phyloP scores from a whole-genome alignment of 2,113 vertebrate species.

The Prunella himalayana region DNA sequence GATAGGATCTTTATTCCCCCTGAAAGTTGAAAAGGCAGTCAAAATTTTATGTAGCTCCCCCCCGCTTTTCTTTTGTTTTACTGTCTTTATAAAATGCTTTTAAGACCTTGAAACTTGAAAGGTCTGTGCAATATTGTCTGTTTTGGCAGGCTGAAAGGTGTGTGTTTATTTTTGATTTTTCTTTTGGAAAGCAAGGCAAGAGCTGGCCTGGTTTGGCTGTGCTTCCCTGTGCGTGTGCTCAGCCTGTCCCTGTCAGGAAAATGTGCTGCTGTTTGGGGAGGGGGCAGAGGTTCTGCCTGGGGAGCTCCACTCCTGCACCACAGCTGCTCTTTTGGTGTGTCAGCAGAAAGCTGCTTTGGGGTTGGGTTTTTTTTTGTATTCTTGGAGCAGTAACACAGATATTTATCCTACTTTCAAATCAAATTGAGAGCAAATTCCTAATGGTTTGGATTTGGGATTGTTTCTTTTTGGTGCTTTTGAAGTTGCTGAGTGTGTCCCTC shows the following conservation, averaged over 20 bases:
- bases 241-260: background rate
- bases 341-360: slow-evolving; percentile 8
- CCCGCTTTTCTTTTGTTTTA: background rate
- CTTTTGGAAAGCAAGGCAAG: background rate
- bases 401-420: background rate
- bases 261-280: background rate
- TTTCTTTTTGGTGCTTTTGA: background rate
- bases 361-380: background rate
- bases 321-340: slow-evolving; percentile 18
- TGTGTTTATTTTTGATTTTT: background rate
- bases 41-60: background rate
- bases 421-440: background rate
- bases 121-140: background rate
- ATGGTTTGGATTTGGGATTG: background rate
- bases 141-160: slow-evolving; percentile 29
- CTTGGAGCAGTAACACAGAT: background rate
- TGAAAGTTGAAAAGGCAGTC: slow-evolving; percentile 32
- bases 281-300: background rate
- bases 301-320: background rate
- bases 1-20: slow-evolving; percentile 38
- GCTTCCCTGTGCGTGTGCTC: background rate
- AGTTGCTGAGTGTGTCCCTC: background rate
- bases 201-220: background rate
- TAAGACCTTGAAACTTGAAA: slow-evolving; percentile 31
- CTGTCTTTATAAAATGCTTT: slow-evolving; percentile 30